phyloP scores from a whole-genome alignment of 2,888 invertebrate genomes.

The Adelognathus sp. region DNA sequence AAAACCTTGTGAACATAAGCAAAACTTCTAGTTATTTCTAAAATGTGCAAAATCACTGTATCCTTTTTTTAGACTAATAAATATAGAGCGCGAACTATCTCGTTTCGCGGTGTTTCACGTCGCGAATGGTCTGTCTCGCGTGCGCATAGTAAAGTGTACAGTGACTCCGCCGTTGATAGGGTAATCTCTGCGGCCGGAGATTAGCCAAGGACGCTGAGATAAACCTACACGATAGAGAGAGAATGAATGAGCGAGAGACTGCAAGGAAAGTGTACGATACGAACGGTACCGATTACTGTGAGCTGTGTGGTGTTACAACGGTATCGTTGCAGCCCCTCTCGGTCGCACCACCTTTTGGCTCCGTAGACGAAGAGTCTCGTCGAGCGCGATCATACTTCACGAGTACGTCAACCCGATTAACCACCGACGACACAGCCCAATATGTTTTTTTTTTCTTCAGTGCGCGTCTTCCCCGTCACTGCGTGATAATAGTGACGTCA shows the following conservation, averaged over 20 bases:
- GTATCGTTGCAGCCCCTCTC: constrained; percentile 10
- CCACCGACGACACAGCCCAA: neutral
- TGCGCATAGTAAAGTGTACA: constrained; percentile 53
- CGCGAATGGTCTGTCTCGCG: constrained; percentile 1
- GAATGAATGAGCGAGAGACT: constrained; percentile 19
- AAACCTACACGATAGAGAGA: constrained; percentile 66
- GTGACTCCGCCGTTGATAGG: constrained; percentile 70
- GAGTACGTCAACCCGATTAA: neutral
- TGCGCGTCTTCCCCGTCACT: neutral
- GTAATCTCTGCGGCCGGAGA: constrained; percentile 76
- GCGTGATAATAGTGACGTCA: constrained; percentile 24
- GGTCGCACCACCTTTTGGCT: neutral
- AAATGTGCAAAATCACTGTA: neutral
- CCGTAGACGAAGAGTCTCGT: constrained; percentile 11
- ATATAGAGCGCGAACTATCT: constrained; percentile 10
- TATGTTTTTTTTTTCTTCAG: neutral
- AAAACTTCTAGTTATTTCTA: neutral
- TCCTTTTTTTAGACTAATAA: neutral
- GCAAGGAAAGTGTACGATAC: constrained; percentile 29
- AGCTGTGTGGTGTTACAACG: neutral
- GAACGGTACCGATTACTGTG: neutral
- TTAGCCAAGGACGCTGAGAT: constrained; percentile 80
- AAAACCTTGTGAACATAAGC: neutral
- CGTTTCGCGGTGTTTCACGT: neutral
- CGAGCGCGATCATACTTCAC: neutral